Conservation (phyloP, 2,888 invertebrate species). For the Andrena minutula region DNA sequence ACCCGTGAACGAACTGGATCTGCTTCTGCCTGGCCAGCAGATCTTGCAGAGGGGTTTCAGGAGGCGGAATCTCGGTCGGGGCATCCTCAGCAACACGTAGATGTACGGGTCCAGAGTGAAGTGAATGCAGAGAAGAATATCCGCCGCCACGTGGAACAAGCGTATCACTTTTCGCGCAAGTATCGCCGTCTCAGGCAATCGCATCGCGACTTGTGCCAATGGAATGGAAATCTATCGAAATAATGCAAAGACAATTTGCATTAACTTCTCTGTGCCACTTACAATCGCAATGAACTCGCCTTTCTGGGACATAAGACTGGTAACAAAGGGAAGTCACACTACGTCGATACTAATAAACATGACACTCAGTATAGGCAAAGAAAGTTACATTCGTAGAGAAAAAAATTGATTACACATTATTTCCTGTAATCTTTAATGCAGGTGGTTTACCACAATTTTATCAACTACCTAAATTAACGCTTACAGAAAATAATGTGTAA, state of each 20-base stretch:
- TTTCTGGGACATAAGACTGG: too few relatives aligned
- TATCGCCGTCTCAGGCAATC: slow-evolving; percentile 64
- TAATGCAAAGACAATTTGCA: slow-evolving; percentile 21
- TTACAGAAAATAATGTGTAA: too few relatives aligned
- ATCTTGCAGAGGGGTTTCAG: slow-evolving; percentile 81
- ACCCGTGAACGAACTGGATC: slow-evolving; percentile 81
- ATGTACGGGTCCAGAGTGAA: slow-evolving; percentile 94
- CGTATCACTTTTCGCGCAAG: slow-evolving; percentile 73
- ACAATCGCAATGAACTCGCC: neutral
- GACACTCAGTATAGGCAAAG: too few relatives aligned
- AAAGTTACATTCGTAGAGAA: too few relatives aligned
- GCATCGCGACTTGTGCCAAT: slow-evolving; percentile 86
- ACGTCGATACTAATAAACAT: too few relatives aligned
- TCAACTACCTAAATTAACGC: too few relatives aligned
- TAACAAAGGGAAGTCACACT: too few relatives aligned
- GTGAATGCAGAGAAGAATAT: slow-evolving; percentile 92
- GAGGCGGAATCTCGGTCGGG: slow-evolving; percentile 79
- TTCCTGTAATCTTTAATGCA: too few relatives aligned
- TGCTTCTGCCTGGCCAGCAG: slow-evolving; percentile 80
- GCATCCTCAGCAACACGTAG: slow-evolving; percentile 90
- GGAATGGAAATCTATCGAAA: slow-evolving; percentile 88
- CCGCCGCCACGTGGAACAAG: slow-evolving; percentile 88
- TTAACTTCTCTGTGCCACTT: neutral
- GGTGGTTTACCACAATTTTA: too few relatives aligned
- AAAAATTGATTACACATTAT: too few relatives aligned